phyloP scores from a whole-genome alignment of 1,140 invertebrate genomes.

The fruit fly (Drosophila melanogaster) region Release_6_plus_ISO1_MT NT_033777.3:24389001-24389500 shows the following conservation, averaged over 20 bases:
- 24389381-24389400: background rate
- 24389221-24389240: background rate
- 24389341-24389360: too few species aligned
- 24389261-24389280: background rate
- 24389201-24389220: background rate
- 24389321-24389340: too few species aligned
- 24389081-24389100: slow-evolving; percentile 51
- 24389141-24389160: slow-evolving; percentile 37
- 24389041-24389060: slow-evolving; percentile 70
- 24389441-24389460: background rate
- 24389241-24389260: background rate
- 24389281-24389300: background rate
- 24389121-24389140: slow-evolving; percentile 65
- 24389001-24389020: slow-evolving; percentile 44
- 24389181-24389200: slow-evolving; percentile 10
- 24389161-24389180: background rate
- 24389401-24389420: background rate
- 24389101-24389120: slow-evolving; percentile 14
- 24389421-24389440: background rate
- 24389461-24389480: background rate
- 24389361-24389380: background rate
- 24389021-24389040: slow-evolving; percentile 64
- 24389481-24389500: background rate
- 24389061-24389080: slow-evolving; percentile 73
- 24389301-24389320: background rate